Evolutionary conservation across 2,888 invertebrate genomes (phyloP).

Genomic region (Stictocephala bisonia): DNA sequence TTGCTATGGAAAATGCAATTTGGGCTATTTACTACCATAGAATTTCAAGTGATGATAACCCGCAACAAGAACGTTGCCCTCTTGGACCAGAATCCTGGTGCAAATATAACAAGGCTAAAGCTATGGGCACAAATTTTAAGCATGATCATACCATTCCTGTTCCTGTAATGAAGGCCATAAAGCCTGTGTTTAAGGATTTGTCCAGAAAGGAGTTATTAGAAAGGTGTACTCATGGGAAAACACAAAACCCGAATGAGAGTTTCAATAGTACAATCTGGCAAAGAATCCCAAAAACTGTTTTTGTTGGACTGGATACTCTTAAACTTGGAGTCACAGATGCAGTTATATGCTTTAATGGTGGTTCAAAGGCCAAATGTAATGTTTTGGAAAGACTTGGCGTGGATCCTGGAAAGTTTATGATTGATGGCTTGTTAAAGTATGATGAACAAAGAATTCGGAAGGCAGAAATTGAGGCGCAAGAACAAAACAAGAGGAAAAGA

Average conservation of each 20-base stretch:
- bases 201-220: conserved; percentile 8
- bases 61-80: not conserved
- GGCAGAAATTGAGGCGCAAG: too few relatives aligned
- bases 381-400: too few relatives aligned
- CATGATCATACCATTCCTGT: conserved; percentile 1
- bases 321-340: not conserved
- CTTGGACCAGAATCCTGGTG: conserved; percentile 21
- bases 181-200: not conserved
- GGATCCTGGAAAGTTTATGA: too few relatives aligned
- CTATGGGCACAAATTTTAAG: not conserved
- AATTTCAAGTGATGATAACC: not conserved
- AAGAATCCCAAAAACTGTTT: not conserved
- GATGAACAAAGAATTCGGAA: too few relatives aligned
- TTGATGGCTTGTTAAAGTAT: too few relatives aligned
- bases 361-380: too few relatives aligned
- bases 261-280: conserved; percentile 27
- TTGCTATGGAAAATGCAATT: not conserved
- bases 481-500: too few relatives aligned
- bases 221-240: conserved; percentile 42
- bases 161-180: not conserved
- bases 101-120: not conserved
- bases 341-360: too few relatives aligned
- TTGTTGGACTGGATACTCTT: too few relatives aligned
- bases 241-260: conserved; percentile 21
- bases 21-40: conserved; percentile 2